phyloP scores from a whole-genome alignment of 1,140 invertebrate species.

The Leptestheria dahalacensis region DNA sequence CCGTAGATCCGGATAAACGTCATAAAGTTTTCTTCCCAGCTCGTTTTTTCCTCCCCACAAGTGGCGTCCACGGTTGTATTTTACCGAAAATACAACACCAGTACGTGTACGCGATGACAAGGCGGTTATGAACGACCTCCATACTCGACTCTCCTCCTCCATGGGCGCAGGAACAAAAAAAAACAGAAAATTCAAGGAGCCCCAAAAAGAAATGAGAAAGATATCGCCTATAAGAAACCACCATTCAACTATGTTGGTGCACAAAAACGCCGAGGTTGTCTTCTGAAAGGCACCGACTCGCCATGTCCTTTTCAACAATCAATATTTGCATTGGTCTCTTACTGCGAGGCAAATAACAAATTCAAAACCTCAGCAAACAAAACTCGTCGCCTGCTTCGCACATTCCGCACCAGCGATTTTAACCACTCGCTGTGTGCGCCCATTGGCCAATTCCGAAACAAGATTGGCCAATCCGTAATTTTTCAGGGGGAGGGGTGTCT shows the following conservation, averaged over 20 bases:
- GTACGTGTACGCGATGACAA: neutral
- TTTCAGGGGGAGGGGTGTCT: too few relatives aligned
- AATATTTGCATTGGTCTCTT: neutral
- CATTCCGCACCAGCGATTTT: too few relatives aligned
- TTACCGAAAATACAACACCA: neutral
- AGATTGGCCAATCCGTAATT: too few relatives aligned
- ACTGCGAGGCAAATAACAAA: neutral
- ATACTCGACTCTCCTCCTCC: neutral
- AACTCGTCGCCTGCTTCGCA: neutral
- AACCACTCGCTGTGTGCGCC: too few relatives aligned
- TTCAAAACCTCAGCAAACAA: neutral
- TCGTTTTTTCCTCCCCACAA: neutral
- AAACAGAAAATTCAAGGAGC: neutral
- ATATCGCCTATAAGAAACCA: too few relatives aligned
- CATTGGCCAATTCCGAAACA: too few relatives aligned
- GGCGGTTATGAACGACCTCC: neutral
- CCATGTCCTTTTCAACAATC: neutral
- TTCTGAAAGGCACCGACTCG: neutral
- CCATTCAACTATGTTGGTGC: too few relatives aligned
- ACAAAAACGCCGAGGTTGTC: too few relatives aligned
- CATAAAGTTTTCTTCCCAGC: neutral
- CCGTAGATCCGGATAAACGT: neutral
- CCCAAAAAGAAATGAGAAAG: neutral
- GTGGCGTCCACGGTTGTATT: too few relatives aligned
- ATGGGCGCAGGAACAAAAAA: too few relatives aligned